Conservation (phyloP, 1,140 invertebrate genomes). For the Leptinotarsa lineolata region DNA sequence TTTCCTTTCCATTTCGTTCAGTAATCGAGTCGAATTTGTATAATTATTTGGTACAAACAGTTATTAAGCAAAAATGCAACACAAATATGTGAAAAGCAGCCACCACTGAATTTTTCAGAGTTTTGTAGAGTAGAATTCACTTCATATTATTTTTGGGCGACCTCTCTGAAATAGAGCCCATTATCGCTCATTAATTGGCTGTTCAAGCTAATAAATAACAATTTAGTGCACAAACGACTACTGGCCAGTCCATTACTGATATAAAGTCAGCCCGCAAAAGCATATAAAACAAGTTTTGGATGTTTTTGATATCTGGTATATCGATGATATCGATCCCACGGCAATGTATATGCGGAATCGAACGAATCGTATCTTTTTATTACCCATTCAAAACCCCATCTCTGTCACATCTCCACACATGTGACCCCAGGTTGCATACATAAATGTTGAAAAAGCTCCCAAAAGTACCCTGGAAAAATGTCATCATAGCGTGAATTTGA, state of each 20-base stretch:
- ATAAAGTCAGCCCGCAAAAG: constrained; percentile 33
- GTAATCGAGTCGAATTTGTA: too few species aligned
- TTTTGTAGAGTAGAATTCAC: not conserved
- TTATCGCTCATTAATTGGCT: constrained; percentile 4
- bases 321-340: constrained; percentile 38
- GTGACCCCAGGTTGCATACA: constrained; percentile 40
- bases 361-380: constrained; percentile 41
- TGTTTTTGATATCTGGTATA: constrained; percentile 38
- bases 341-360: constrained; percentile 31
- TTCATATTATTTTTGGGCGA: not conserved
- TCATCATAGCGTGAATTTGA: constrained; percentile 29
- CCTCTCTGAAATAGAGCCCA: not conserved
- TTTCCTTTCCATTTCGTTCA: too few species aligned
- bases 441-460: constrained; percentile 41
- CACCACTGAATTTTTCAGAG: too few species aligned
- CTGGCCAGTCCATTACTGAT: constrained; percentile 29
- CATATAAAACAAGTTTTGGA: constrained; percentile 31
- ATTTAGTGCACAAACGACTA: constrained; percentile 25
- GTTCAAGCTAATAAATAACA: not conserved
- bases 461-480: constrained; percentile 37
- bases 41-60: too few species aligned
- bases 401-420: constrained; percentile 38
- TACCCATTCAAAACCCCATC: constrained; percentile 36
- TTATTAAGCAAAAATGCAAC: too few species aligned
- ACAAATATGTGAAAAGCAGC: too few species aligned